Conservation (phyloP, 1,140 invertebrate species). For the Euwallacea similis region DNA sequence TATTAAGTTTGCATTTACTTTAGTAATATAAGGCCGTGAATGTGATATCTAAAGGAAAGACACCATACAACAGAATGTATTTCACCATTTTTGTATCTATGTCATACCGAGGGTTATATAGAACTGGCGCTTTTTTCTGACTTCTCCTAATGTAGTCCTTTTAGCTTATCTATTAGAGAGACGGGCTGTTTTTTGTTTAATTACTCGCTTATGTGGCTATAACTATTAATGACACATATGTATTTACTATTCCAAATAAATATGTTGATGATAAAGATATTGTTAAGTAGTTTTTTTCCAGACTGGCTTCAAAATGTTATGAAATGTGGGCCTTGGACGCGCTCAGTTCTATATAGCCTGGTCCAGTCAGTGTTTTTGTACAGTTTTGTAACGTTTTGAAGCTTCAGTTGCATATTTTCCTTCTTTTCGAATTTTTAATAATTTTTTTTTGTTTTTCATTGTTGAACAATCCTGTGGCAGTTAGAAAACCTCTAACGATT, state of each 20-base stretch:
- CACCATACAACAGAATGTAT: constrained; percentile 22
- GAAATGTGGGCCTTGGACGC: constrained; percentile 4
- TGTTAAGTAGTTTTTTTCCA: constrained; percentile 44
- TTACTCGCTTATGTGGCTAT: background rate
- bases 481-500: no score
- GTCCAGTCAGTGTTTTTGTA: constrained; percentile 29
- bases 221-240: background rate
- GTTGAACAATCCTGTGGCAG: no score
- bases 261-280: constrained; percentile 38
- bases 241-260: constrained; percentile 19
- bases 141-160: constrained; percentile 6
- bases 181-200: no score
- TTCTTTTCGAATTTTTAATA: background rate
- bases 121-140: constrained; percentile 49
- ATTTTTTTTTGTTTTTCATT: no score
- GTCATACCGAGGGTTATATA: constrained; percentile 49
- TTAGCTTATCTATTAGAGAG: background rate
- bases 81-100: constrained; percentile 25
- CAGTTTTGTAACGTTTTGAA: constrained; percentile 51
- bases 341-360: constrained; percentile 54
- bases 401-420: constrained; percentile 47
- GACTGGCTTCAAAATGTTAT: constrained; percentile 53
- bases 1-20: constrained; percentile 23
- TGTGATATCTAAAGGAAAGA: constrained; percentile 41
- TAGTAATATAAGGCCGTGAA: constrained; percentile 22